Base-by-base conservation (phyloP, 1,140 invertebrate species). In the Homalodisca vitripennis region DNA sequence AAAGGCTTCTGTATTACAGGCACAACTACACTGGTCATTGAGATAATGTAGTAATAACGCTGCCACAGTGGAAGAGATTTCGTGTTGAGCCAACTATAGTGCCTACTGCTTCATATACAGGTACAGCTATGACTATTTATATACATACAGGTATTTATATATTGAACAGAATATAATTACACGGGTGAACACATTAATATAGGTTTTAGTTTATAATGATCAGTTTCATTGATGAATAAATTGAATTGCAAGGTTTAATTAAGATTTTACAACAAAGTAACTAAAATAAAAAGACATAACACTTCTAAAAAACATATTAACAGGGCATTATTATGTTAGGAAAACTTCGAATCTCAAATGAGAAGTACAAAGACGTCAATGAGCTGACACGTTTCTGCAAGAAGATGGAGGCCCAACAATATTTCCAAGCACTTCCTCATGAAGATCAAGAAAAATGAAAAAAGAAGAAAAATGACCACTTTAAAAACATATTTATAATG, bases 1-100 rank as follows among this genome's bases (percentile, higher is more conserved):
- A 57, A 64, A 20, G 67, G 64, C 34, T 68, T 14, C 29, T 68
- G 53, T 24, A 68, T 27, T 68, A 68, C 55, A 57, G 67, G 55
- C 29, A 62, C 24, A 64, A 41, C 31, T 68, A 64, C 32, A 17
- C 26, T 68, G 67, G 53, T 29, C 27, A 34, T 27, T 55, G 32
- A 27, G 26, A 68, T 17, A 68, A 26, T 55, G 47, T 14, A 68
- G 66, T 63, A 26, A 63, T 63, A 22, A 63, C 60, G 22, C 60
- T 63, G 22, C 60, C 60, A 27, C 60, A 26, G 30, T 1, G 60
- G 60, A 63, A 63, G 60, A 63, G 60, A 14, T 63, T 63, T 63
- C 32, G 60, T 27, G 60, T 30, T 26, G 60, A 63, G 3, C 3
- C 2, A 63, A 30, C 60, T 63, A 29, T 29, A 63, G 22, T 63